Percentiles rank a stretch among this genome's conserved stretches.
Conservation (phyloP, 2,797 vertebrate genomes). For the Pterois miles region DNA sequence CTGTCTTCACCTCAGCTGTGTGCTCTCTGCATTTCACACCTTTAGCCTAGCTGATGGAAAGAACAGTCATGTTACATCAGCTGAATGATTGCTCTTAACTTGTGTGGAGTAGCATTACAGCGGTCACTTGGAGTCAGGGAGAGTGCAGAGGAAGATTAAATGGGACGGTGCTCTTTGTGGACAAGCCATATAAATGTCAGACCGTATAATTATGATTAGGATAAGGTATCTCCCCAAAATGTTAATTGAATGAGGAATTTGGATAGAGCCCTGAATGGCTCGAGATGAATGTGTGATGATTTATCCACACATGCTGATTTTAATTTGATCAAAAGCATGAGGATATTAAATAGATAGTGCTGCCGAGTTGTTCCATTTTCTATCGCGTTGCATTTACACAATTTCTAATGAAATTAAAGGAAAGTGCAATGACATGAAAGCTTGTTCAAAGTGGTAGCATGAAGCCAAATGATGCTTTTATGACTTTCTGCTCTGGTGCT, state of each 20-base stretch:
- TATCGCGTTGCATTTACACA: constrained; percentile 26
- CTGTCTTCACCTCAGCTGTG: constrained; percentile 11
- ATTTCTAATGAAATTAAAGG: constrained; percentile 55
- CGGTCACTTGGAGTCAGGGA: constrained; percentile 32
- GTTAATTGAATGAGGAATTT: constrained; percentile 70
- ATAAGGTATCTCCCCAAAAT: constrained; percentile 44
- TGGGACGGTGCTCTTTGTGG: constrained; percentile 45
- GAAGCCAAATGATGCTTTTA: constrained; percentile 60
- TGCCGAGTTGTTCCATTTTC: constrained; percentile 30
- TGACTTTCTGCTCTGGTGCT: constrained; percentile 50
- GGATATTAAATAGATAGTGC: constrained; percentile 39
- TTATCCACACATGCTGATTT: constrained; percentile 41
- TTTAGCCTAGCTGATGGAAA: constrained; percentile 40
- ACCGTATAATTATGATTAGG: constrained; percentile 61
- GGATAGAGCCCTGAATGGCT: constrained; percentile 26
- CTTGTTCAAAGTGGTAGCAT: constrained; percentile 51
- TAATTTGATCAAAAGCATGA: constrained; percentile 52
- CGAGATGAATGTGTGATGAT: constrained; percentile 35
- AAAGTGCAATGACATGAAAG: constrained; percentile 42
- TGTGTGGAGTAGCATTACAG: constrained; percentile 32
- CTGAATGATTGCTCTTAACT: constrained; percentile 55
- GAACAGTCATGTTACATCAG: constrained; percentile 49
- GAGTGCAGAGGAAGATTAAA: constrained; percentile 36
- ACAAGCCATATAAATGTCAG: constrained; percentile 58
- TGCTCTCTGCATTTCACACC: constrained; percentile 49